phyloP scores from a whole-genome alignment of 2,797 vertebrate genomes.

The Lerista edwardsae region DNA sequence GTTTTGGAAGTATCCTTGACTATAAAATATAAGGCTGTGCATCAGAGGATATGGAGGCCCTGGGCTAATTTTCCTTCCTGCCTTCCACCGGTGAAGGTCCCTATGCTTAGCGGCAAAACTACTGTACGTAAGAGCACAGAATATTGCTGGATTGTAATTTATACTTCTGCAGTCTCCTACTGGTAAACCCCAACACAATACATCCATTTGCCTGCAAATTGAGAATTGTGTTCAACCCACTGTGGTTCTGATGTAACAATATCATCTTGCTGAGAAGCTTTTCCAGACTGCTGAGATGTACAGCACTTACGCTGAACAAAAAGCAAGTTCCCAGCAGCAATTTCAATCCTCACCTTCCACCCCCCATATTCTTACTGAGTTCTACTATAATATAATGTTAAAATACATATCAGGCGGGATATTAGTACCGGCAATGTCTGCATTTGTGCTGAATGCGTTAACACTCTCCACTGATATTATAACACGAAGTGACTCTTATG shows the following conservation, averaged over 20 bases:
- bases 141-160: conserved; percentile 68
- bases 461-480: conserved; percentile 64
- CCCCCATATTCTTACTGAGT: conserved; percentile 71
- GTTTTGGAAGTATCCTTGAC: not conserved
- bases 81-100: conserved; percentile 30
- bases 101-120: conserved; percentile 17
- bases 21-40: not conserved
- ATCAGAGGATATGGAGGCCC: not conserved
- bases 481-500: conserved; percentile 59
- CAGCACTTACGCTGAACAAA: conserved; percentile 75
- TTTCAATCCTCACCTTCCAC: conserved; percentile 64
- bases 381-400: conserved; percentile 70
- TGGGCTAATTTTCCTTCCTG: conserved; percentile 22
- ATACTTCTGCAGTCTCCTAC: conserved; percentile 72
- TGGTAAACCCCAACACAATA: conserved; percentile 73
- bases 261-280: conserved; percentile 74
- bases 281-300: conserved; percentile 73
- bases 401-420: conserved; percentile 65
- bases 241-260: conserved; percentile 72
- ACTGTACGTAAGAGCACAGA: conserved; percentile 62
- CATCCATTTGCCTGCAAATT: conserved; percentile 77
- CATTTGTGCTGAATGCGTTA: conserved; percentile 67
- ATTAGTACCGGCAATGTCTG: conserved; percentile 67
- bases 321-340: conserved; percentile 73
- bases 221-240: conserved; percentile 73